A percentile compares a stretch with the other conserved stretches of the same genome.
Conservation (phyloP, 2,113 vertebrate species). For the Notarius quadriscutis region DNA sequence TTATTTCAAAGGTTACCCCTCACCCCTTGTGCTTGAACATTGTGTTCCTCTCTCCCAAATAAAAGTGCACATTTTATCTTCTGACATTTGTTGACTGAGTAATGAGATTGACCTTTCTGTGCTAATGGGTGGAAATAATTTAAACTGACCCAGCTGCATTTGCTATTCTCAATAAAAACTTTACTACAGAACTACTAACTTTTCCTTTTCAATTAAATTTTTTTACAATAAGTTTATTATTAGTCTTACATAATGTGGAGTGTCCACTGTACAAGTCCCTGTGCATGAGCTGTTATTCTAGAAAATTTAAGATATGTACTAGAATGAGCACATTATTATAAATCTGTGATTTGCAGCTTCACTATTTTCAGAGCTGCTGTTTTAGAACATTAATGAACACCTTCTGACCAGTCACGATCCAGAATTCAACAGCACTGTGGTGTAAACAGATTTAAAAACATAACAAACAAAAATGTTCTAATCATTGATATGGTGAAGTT, state of each 20-base stretch:
- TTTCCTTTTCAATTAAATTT: background rate
- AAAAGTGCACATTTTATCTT: slow-evolving; percentile 9
- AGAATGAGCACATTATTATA: background rate
- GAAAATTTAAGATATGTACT: background rate
- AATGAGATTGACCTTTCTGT: slow-evolving; percentile 23
- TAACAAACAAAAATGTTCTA: no score
- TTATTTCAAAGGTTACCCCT: background rate
- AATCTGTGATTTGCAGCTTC: background rate
- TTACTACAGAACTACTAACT: background rate
- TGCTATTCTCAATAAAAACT: background rate
- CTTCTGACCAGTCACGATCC: background rate
- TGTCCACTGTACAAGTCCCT: background rate
- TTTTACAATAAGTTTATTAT: background rate
- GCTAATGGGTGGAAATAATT: background rate
- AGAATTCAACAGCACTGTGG: background rate
- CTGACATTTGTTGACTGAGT: slow-evolving; percentile 28
- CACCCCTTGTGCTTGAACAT: background rate
- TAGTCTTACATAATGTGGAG: background rate
- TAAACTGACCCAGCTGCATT: background rate
- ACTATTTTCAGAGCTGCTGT: background rate
- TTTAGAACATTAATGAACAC: background rate
- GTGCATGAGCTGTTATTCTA: background rate
- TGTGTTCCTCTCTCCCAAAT: slow-evolving; percentile 8
- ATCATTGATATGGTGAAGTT: no score
- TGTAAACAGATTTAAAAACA: no score